These are phyloP conservation scores for Beris chalybata DNA, from an alignment of 2,888 invertebrate species.

Conservation along the genomic window DNA sequence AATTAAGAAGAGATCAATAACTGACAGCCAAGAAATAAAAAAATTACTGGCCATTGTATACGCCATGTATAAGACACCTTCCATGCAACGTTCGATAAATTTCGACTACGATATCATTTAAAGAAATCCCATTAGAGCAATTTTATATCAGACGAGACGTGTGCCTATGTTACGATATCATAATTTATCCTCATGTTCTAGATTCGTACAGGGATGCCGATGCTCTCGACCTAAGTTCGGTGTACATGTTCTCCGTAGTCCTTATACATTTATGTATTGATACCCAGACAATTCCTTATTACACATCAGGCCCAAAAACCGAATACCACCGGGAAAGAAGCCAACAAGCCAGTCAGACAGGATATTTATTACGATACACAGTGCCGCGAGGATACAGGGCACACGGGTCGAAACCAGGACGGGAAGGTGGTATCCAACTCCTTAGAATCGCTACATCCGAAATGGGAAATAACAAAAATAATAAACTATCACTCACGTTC, in stretches of 20 bases:
- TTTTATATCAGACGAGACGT: conserved; percentile 39
- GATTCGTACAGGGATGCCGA: background rate
- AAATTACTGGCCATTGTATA: background rate
- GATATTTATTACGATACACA: conserved; percentile 33
- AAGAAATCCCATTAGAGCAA: conserved; percentile 42
- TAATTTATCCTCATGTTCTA: conserved; percentile 35
- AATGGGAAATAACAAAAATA: conserved; percentile 34
- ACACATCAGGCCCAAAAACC: conserved; percentile 6
- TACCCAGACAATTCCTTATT: conserved; percentile 2
- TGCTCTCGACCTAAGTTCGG: background rate
- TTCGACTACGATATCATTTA: conserved; percentile 36
- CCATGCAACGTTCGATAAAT: conserved; percentile 14
- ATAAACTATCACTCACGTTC: conserved; percentile 35
- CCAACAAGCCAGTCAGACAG: conserved; percentile 12
- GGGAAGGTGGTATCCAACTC: background rate
- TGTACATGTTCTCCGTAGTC: background rate
- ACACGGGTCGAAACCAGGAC: background rate
- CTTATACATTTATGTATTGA: background rate
- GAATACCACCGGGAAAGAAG: conserved; percentile 24
- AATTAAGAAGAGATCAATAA: conserved; percentile 4
- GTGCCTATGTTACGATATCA: conserved; percentile 35
- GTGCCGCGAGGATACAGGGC: conserved; percentile 12
- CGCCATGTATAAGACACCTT: no score
- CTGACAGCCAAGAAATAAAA: background rate
- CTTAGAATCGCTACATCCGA: background rate